Percentiles rank a stretch among this genome's conserved stretches.
Evolutionary conservation across 1,140 invertebrate genomes (phyloP).

Genomic region (Pinna nobilis): DNA sequence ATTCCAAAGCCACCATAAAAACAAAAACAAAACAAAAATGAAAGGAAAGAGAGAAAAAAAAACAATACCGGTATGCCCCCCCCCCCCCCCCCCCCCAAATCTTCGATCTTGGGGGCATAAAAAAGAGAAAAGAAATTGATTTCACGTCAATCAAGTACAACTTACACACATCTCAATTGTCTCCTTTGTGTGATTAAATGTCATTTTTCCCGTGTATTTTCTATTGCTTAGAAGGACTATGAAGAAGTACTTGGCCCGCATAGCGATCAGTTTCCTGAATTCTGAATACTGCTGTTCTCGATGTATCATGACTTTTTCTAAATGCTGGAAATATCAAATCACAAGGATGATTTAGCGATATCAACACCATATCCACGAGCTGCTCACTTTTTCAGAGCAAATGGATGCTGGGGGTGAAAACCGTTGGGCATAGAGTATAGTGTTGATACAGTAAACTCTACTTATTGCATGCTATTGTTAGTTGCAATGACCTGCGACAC

Average conservation of each 20-base stretch:
- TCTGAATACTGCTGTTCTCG: slow-evolving; percentile 62
- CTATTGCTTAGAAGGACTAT: slow-evolving; percentile 66
- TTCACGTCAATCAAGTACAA: slow-evolving; percentile 7
- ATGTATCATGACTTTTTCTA: slow-evolving; percentile 61
- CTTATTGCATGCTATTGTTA: no score
- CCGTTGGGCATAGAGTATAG: no score
- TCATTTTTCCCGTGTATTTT: slow-evolving; percentile 70
- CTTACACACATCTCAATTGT: slow-evolving; percentile 69
- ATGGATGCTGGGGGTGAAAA: no score
- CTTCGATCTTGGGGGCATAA: no score
- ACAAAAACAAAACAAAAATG: no score
- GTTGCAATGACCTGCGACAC: no score
- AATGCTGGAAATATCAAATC: slow-evolving; percentile 54
- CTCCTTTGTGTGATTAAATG: slow-evolving; percentile 71
- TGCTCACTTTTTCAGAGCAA: no score
- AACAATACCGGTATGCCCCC: background rate
- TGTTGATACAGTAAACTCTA: no score
- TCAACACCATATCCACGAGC: no score
- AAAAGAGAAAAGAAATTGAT: no score
- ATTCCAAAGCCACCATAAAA: no score
- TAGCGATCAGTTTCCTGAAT: slow-evolving; percentile 63
- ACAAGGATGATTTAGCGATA: no score
- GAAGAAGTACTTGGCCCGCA: slow-evolving; percentile 70
- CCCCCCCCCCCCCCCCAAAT: background rate
- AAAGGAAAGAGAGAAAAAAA: background rate